Evolutionary conservation across 37 sponge, comb jelly and placozoan species (phyloP).

Genomic region (Trichoplax adhaerens): DNA sequence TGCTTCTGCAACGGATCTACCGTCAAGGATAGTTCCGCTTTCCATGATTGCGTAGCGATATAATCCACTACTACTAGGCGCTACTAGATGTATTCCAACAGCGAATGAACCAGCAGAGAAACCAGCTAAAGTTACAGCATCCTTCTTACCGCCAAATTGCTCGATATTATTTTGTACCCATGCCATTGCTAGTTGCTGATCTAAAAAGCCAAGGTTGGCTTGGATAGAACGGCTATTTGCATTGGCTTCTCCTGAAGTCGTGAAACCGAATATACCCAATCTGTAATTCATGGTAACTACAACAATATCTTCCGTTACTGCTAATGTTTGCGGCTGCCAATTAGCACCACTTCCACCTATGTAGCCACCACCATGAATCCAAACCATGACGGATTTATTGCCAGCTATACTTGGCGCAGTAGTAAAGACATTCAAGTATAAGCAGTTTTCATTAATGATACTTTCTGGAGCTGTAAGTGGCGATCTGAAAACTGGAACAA

Average conservation of each 20-base stretch:
- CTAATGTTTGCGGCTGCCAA: constrained; percentile 7
- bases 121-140: no score
- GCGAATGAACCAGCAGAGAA: no score
- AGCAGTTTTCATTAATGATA: constrained; percentile 3
- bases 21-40: no score
- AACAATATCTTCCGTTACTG: constrained; percentile 1
- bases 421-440: constrained; percentile 11
- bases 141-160: constrained; percentile 2
- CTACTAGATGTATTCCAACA: no score
- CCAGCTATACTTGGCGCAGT: neutral
- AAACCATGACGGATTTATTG: constrained; percentile 6
- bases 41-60: no score
- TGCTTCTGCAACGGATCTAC: no score
- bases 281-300: constrained; percentile 13
- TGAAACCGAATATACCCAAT: constrained; percentile 9
- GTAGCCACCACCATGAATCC: constrained; percentile 17
- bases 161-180: constrained; percentile 16
- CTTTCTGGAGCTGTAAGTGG: no score
- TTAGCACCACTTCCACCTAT: constrained; percentile 14
- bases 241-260: neutral
- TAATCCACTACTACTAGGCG: no score
- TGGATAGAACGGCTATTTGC: neutral
- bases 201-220: constrained; percentile 13
- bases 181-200: constrained; percentile 1
- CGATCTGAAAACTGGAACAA: no score